Base-by-base conservation (phyloP, 2,888 invertebrate species). In the Callimorpha dominula region DNA sequence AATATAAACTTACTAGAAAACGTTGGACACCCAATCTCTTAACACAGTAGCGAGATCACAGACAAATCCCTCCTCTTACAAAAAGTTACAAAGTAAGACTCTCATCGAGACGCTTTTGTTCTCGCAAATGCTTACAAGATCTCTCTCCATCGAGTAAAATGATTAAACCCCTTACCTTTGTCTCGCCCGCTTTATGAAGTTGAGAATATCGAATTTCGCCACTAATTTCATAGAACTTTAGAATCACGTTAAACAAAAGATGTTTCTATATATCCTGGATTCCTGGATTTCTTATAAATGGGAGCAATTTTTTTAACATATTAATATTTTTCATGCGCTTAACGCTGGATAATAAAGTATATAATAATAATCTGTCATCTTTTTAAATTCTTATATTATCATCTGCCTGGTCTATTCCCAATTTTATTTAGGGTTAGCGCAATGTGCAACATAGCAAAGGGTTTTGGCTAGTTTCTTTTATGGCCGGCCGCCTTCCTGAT, bases 161-260 rank as follows among this genome's bases (percentile, higher is more conserved):
- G 74, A 81, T 80, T 79, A 80, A 84, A 84, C 72, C 67, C 67
- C 68, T 17, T 75, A 66, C 82, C 77, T 82, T 84, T 81, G 85
- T 81, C 80, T 77, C 68, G 69, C 68, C 84, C 77, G 65, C 71
- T 81, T 84, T 82, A 82, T 74, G 57, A 52, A 75, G 68, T 65
- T 71, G 72, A 74, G 84, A 81, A 81, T 79, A 60, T 72, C 73
- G 46, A 49, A n/a, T n/a, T 74, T 69, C 66, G 67, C 71, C 66
- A 69, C 71, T 75, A 70, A 77, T 80, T 77, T 75, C 74, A 74
- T 77, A 73, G 65, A 73, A 72, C 72, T 74, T 65, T 75, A 72
- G 74, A 62, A 82, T 82, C 80, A 72, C 66, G 8, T 67, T 50
- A 68, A 73, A 79, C 82, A 76, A 81, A 74, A 75, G 74, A 73